These are phyloP conservation scores for Dolichallabes microphthalmus DNA, from an alignment of 2,113 vertebrate species.

Conservation along the genomic window DNA sequence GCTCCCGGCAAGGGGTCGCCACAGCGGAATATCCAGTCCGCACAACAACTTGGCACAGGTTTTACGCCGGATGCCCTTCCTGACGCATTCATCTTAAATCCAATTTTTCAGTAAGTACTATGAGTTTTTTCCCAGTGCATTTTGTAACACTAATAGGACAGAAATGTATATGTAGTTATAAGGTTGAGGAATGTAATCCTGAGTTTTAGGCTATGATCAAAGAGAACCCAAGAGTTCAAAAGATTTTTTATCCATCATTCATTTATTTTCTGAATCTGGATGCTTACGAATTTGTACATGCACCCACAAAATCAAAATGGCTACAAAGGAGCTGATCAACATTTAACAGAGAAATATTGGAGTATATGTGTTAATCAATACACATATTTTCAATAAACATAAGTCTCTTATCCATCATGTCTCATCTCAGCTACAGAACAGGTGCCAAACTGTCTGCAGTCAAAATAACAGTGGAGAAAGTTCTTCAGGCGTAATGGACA, in stretches of 20 bases:
- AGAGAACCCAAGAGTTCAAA: background rate
- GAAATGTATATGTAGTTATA: background rate
- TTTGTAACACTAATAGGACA: background rate
- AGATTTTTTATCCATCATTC: background rate
- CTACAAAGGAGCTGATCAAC: background rate
- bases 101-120: background rate
- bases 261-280: background rate
- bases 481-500: slow-evolving; percentile 25
- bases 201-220: background rate
- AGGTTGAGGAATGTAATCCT: background rate
- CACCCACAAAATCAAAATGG: background rate
- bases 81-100: slow-evolving; percentile 3
- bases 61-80: no score
- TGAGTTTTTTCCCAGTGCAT: background rate
- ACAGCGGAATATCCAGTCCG: no score
- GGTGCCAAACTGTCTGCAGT: background rate
- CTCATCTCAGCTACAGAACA: background rate
- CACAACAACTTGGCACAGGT: no score
- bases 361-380: background rate
- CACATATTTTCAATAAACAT: background rate
- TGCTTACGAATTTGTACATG: background rate
- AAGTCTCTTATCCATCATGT: background rate
- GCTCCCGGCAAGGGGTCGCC: no score
- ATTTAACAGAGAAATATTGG: background rate
- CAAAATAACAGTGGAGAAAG: background rate